Evolutionary conservation across 2,888 invertebrate species (phyloP).

Genomic region (Nemapogon koenigi): DNA sequence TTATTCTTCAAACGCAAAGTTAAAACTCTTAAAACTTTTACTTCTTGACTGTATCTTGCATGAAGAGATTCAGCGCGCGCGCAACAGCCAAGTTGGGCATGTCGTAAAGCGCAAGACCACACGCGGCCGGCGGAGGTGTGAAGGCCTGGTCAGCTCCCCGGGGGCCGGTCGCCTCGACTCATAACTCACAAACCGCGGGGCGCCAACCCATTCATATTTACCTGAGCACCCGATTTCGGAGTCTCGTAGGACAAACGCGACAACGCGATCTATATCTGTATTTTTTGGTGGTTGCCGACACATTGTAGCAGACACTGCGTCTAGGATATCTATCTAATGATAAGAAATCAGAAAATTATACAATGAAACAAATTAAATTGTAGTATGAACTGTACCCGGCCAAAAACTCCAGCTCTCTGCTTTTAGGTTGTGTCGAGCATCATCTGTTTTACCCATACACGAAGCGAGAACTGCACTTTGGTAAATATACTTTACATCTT

Average conservation of each 20-base stretch:
- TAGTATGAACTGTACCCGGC: too few species aligned
- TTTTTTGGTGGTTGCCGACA: neutral
- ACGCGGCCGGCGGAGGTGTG: constrained; percentile 60
- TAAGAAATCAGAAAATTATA: too few species aligned
- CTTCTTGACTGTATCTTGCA: neutral
- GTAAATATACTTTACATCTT: too few species aligned
- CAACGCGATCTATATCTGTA: too few species aligned
- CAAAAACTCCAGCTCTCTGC: too few species aligned
- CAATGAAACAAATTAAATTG: too few species aligned
- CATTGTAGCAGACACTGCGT: neutral
- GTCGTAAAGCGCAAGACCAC: constrained; percentile 61
- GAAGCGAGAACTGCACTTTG: too few species aligned
- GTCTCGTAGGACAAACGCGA: constrained; percentile 19
- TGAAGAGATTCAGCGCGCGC: constrained; percentile 1
- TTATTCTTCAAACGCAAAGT: too few species aligned
- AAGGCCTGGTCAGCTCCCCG: constrained; percentile 54
- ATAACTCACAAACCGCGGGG: constrained; percentile 62
- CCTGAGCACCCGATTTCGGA: constrained; percentile 22
- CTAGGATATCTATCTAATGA: neutral
- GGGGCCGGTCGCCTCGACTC: constrained; percentile 37
- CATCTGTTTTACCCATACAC: too few species aligned
- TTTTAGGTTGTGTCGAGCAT: too few species aligned
- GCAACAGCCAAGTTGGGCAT: constrained; percentile 19
- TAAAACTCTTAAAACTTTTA: too few species aligned
- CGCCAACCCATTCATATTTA: constrained; percentile 52